Conservation (phyloP, 64 coral and sea anemone species). For the Cladopsammia gracilis region DNA sequence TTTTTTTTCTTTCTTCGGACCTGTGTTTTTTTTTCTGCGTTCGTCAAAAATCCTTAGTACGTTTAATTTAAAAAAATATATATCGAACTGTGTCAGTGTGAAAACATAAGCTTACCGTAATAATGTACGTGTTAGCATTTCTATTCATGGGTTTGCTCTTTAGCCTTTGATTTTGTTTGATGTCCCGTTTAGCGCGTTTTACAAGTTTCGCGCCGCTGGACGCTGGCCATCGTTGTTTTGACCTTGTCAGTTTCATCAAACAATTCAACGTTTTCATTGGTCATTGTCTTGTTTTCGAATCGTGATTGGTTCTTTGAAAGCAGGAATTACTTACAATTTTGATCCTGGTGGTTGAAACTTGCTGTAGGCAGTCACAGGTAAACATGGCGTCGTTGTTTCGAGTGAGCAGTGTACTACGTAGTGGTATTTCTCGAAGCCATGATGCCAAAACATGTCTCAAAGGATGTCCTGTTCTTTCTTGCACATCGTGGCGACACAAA, state of each 20-base stretch:
- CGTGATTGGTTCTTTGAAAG: background rate
- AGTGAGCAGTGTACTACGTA: background rate
- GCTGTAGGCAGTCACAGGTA: background rate
- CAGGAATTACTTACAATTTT: background rate
- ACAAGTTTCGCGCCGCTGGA: constrained; percentile 26
- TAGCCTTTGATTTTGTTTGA: background rate
- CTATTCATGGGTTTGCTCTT: background rate
- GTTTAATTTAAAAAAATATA: no score
- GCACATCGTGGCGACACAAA: background rate
- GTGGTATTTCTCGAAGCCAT: constrained; percentile 1
- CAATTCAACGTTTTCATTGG: constrained; percentile 11
- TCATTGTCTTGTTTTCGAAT: background rate
- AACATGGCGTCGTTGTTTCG: constrained; percentile 10
- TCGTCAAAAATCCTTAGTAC: no score
- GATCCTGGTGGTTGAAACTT: background rate
- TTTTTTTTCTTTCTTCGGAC: no score
- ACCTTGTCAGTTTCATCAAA: background rate
- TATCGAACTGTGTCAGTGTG: no score
- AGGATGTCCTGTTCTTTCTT: background rate
- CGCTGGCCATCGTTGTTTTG: background rate
- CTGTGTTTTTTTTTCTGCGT: no score
- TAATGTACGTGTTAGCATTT: no score
- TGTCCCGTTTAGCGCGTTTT: background rate
- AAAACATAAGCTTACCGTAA: no score
- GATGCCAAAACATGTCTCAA: background rate